These are phyloP conservation scores for Diadegma fenestrale DNA, from an alignment of 2,888 invertebrate species.

Conservation along the genomic window DNA sequence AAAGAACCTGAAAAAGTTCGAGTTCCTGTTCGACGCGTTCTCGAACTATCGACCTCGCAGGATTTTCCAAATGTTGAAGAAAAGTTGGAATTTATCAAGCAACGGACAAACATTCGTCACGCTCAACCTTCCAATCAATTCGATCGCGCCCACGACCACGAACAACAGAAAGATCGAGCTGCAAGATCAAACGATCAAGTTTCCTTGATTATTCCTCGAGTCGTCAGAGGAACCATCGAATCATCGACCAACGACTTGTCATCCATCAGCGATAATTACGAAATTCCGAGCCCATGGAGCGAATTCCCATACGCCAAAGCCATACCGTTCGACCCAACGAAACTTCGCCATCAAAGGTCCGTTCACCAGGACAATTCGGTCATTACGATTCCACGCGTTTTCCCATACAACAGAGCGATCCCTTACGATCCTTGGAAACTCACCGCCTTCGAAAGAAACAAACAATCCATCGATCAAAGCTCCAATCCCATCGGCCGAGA, in stretches of 20 bases:
- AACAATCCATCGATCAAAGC: background rate
- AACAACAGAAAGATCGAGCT: background rate
- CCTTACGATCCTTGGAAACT: constrained; percentile 55
- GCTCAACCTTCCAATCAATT: background rate
- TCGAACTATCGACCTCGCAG: background rate
- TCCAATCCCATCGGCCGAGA: constrained; percentile 1
- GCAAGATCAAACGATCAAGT: background rate
- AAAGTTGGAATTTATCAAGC: background rate
- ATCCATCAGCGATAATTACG: background rate
- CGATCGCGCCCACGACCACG: background rate
- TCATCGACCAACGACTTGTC: constrained; percentile 10
- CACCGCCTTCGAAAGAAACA: constrained; percentile 17
- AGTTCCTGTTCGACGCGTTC: constrained; percentile 23
- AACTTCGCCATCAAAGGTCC: constrained; percentile 43
- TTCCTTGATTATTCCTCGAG: background rate
- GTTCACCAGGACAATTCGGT: background rate
- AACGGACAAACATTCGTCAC: background rate
- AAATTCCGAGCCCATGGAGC: constrained; percentile 44
- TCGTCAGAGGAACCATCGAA: background rate
- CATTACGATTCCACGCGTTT: constrained; percentile 9
- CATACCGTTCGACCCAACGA: constrained; percentile 64
- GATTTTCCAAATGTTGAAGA: background rate
- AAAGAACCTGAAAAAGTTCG: constrained; percentile 6
- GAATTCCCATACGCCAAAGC: constrained; percentile 63
- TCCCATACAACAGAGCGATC: constrained; percentile 51